phyloP scores from a whole-genome alignment of 2,888 invertebrate genomes.

The Stegana nigrithorax region DNA sequence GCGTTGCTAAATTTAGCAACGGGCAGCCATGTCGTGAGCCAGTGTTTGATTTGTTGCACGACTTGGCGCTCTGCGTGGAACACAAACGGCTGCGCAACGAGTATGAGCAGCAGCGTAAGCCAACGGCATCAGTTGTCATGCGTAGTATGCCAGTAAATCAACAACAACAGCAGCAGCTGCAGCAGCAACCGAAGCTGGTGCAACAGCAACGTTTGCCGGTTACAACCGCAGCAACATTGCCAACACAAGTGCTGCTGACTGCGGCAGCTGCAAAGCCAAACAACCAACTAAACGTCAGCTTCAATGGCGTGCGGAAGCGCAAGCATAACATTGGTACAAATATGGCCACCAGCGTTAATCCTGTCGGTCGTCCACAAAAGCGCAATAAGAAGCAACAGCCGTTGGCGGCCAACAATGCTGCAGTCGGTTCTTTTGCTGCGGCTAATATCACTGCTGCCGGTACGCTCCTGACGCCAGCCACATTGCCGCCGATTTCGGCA shows the following conservation, averaged over 20 bases:
- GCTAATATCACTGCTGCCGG: too few species aligned
- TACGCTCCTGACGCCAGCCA: slow-evolving; percentile 22
- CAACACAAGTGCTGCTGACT: not conserved
- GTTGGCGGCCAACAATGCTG: not conserved
- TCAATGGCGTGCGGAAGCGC: slow-evolving; percentile 44
- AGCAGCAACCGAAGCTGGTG: slow-evolving; percentile 18
- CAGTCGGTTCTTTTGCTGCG: slow-evolving; percentile 19
- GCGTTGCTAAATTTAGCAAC: slow-evolving; percentile 83
- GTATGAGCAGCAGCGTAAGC: slow-evolving; percentile 74
- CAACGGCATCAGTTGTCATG: slow-evolving; percentile 58
- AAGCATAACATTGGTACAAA: slow-evolving; percentile 41
- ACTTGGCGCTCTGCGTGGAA: slow-evolving; percentile 86
- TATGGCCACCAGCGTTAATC: too few species aligned
- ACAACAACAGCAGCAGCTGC: slow-evolving; percentile 10
- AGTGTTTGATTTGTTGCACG: slow-evolving; percentile 81
- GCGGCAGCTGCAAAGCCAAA: not conserved
- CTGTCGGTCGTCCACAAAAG: slow-evolving; percentile 71
- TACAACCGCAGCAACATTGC: slow-evolving; percentile 9
- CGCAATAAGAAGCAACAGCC: slow-evolving; percentile 70
- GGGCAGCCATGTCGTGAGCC: slow-evolving; percentile 83
- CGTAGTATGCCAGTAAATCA: not conserved
- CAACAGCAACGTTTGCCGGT: not conserved
- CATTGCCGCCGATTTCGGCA: slow-evolving; percentile 43
- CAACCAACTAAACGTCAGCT: not conserved
- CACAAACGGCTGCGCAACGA: slow-evolving; percentile 85